These are phyloP conservation scores for Girardia tigrina DNA, from an alignment of 2,888 invertebrate species.

Conservation along the genomic window DNA sequence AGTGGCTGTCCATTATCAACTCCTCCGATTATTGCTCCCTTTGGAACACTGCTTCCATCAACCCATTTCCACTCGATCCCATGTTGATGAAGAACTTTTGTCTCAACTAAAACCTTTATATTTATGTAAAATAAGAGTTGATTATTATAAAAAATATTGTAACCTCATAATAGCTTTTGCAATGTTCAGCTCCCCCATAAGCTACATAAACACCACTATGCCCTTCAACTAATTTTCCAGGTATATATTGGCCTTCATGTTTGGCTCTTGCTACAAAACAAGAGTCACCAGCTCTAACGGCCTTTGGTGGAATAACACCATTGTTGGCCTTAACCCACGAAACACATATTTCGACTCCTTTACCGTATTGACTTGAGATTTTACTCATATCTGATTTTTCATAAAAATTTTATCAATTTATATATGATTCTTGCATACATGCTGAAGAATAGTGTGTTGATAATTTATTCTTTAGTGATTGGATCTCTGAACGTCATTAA, in stretches of 20 bases:
- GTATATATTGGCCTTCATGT: neutral
- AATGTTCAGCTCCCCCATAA: neutral
- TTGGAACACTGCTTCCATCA: neutral
- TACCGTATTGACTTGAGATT: conserved; percentile 3
- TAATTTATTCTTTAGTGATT: too few species aligned
- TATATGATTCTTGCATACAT: neutral
- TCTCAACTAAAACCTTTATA: neutral
- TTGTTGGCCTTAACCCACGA: conserved; percentile 27
- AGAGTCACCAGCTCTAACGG: neutral
- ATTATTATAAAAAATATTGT: too few species aligned
- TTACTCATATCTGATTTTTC: conserved; percentile 13
- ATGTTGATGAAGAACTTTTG: neutral
- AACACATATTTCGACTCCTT: conserved; percentile 15
- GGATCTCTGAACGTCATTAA: too few species aligned
- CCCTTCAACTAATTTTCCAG: neutral
- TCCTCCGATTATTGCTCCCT: neutral
- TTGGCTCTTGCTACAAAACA: neutral
- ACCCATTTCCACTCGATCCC: neutral
- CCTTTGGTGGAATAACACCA: conserved; percentile 25
- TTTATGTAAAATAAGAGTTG: too few species aligned
- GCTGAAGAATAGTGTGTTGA: too few species aligned
- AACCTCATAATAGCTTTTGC: neutral
- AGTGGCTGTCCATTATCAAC: neutral
- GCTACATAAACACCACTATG: neutral
- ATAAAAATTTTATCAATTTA: neutral